Conservation (phyloP, 2,888 invertebrate genomes). For the Molanna angustata region DNA sequence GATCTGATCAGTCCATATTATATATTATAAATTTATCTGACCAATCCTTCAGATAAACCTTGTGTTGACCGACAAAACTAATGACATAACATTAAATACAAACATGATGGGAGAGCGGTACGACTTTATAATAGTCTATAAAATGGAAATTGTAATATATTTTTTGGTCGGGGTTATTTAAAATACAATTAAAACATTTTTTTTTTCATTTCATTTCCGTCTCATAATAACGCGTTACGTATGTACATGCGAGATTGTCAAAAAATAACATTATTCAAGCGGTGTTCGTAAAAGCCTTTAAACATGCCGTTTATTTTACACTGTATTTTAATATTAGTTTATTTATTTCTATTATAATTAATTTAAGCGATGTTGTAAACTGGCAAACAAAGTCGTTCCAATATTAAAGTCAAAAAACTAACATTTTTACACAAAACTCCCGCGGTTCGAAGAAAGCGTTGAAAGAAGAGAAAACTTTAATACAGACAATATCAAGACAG, state of each 20-base stretch:
- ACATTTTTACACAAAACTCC: slow-evolving; percentile 18
- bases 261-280: slow-evolving; percentile 27
- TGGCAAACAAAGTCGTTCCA: slow-evolving; percentile 19
- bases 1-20: too few species aligned
- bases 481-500: slow-evolving; percentile 28
- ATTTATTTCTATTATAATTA: slow-evolving; percentile 19
- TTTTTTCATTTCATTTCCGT: slow-evolving; percentile 9
- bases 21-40: too few species aligned
- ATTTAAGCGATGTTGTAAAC: slow-evolving; percentile 19
- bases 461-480: slow-evolving; percentile 15
- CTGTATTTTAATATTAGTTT: slow-evolving; percentile 19
- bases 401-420: slow-evolving; percentile 24
- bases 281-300: slow-evolving; percentile 28
- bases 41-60: too few species aligned
- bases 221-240: slow-evolving; percentile 26
- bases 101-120: too few species aligned
- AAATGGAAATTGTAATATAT: slow-evolving; percentile 3
- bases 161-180: slow-evolving; percentile 27
- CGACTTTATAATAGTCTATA: too few species aligned
- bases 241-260: slow-evolving; percentile 31
- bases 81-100: too few species aligned
- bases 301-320: slow-evolving; percentile 30
- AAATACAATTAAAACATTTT: slow-evolving; percentile 22
- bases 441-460: neutral
- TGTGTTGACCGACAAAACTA: too few species aligned